Evolutionary conservation across 2,113 vertebrate species (phyloP), one percentile per base, ranked within the genome.

Genomic region (Lasiurus borealis): DNA sequence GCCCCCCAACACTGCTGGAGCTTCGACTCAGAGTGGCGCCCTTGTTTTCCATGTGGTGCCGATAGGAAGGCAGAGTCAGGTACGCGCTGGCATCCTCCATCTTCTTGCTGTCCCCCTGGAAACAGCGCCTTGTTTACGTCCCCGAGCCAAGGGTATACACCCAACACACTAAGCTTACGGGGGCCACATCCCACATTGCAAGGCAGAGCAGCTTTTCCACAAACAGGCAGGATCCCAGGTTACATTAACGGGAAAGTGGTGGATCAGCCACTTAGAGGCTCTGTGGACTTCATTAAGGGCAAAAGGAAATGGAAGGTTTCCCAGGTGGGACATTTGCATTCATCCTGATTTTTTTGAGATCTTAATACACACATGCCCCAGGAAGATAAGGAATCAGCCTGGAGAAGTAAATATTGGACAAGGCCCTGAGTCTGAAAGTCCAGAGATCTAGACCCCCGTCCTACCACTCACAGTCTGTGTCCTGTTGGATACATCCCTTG

Each of bases 21-120:
- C 98, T 99, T 91, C 99, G 98, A 96, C 96, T 98, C 88, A 99
- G 91, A 5, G 98, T 96, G 14, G 97, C 18, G 50, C 96, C 97
- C 97, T 99, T 99, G 97, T 98, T 99, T 88, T 99, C 99, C 0
- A 93, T 1, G 0, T 98, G 98, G 21, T 98, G 96, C 52, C 99
- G 99, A 0, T 98, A 98, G 8, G 99, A 99, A 59, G 99, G 98
- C 91, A 99, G 97, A 0, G 98, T 97, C 97, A 99, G 96, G 97
- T 99, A 99, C 82, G 98, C 98, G 78, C 97, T 98, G 66, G 99
- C 99, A 14, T 99, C 99, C 96, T 99, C 99, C 99, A 99, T 99
- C 96, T 99, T 99, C 96, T 99, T 99, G 98, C 99, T 99, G 98
- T 99, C 99, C 34, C 99, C 99, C 99, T 99, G 96, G 46, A 98